phyloP scores from a whole-genome alignment of 2,888 invertebrate genomes.

The Brenthis daphne region DNA sequence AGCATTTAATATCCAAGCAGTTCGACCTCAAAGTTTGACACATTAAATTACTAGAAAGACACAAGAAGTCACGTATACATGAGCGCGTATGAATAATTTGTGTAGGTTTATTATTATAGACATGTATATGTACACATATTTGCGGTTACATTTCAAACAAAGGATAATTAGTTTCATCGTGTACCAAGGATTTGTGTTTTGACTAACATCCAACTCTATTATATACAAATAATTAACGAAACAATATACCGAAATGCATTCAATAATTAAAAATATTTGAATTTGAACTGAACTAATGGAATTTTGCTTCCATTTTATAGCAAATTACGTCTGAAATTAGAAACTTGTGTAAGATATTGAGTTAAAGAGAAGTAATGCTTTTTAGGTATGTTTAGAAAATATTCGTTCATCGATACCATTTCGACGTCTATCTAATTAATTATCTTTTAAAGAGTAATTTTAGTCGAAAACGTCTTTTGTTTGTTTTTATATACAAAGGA shows the following conservation, averaged over 20 bases:
- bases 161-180: slow-evolving; percentile 23
- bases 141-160: slow-evolving; percentile 29
- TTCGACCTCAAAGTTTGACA: slow-evolving; percentile 16
- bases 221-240: not conserved
- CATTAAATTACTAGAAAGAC: slow-evolving; percentile 18
- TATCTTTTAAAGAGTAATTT: no score
- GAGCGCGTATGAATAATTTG: slow-evolving; percentile 28
- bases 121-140: slow-evolving; percentile 15
- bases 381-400: no score
- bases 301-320: no score
- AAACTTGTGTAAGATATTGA: no score
- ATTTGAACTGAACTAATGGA: no score
- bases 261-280: no score
- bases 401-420: no score
- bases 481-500: no score
- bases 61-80: slow-evolving; percentile 27
- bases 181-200: slow-evolving; percentile 3
- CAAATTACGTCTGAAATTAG: no score
- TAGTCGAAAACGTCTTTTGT: no score
- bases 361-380: no score
- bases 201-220: not conserved
- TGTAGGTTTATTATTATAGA: slow-evolving; percentile 16
- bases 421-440: no score
- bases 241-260: not conserved
- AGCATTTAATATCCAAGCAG: slow-evolving; percentile 13